Evolutionary conservation across 1,140 invertebrate genomes (phyloP).

Genomic region (Drosophila seguyi): DNA sequence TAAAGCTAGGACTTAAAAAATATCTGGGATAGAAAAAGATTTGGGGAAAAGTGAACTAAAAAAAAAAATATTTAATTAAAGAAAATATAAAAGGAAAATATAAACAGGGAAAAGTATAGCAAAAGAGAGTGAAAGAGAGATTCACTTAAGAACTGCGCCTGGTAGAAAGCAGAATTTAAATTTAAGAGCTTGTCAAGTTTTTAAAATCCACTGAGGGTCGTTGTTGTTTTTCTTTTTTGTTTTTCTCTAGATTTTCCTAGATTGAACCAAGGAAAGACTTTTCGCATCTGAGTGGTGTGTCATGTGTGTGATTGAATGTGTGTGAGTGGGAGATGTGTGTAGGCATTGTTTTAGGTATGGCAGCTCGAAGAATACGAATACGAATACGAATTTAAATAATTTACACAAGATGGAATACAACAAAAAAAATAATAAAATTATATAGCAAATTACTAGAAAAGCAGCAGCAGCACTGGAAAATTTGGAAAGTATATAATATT

Average conservation of each 20-base stretch:
- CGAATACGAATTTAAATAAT: conserved; percentile 67
- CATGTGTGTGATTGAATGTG: conserved; percentile 29
- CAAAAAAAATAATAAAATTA: conserved; percentile 17
- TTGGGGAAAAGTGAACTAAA: conserved; percentile 15
- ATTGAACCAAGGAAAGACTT: conserved; percentile 70
- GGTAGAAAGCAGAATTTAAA: conserved; percentile 40
- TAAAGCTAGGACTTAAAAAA: conserved; percentile 75
- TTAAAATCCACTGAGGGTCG: conserved; percentile 23
- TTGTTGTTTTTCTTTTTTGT: conserved; percentile 31
- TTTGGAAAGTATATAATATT: conserved; percentile 14
- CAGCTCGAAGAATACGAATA: conserved; percentile 80
- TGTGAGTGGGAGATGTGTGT: conserved; percentile 33
- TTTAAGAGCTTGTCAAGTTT: conserved; percentile 16
- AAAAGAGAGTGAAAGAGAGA: conserved; percentile 18
- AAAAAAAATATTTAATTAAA: conserved; percentile 3
- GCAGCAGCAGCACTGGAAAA: conserved; percentile 53
- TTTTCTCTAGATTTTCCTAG: conserved; percentile 14
- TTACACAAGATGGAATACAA: conserved; percentile 27
- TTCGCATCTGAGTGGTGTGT: conserved; percentile 48
- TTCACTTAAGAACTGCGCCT: conserved; percentile 51
- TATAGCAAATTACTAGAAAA: conserved; percentile 28
- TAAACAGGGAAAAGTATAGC: conserved; percentile 23
- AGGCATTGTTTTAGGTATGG: conserved; percentile 56
- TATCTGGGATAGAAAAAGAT: conserved; percentile 35
- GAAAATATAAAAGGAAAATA: too few species aligned